Evolutionary conservation across 64 coral and sea anemone species (phyloP), one percentile per base, ranked within the genome.

Genomic region (Orbicella faveolata): DNA sequence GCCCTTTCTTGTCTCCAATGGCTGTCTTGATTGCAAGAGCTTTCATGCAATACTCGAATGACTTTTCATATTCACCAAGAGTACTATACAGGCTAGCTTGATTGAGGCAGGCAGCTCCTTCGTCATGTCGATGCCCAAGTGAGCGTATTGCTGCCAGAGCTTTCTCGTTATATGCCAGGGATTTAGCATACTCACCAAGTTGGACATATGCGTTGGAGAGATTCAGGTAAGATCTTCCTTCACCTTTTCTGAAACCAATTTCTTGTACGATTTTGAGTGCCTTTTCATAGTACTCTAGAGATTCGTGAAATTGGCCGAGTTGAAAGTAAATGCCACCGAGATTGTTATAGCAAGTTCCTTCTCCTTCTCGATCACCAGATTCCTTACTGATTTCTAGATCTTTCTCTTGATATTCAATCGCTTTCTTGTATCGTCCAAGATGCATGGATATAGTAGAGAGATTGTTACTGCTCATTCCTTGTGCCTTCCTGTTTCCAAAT

Each of bases 281-380:
- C 21, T 77, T 77, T 37, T 77, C 13, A 21, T 0, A 72, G 25
- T 67, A 54, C 17, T 90, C 79, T 20, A 90, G 34, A 4, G 89
- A 62, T 14, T 90, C 61, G 6, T 90, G 4, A 63, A 26, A 75
- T 1, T 75, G 54, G 66, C 54, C 52, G 33, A 66, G 16, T 20
- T 20, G 41, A 3, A 23, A 21, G 44, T 83, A 90, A 35, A 74
- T 57, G 57, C 34, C 30, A 59, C 89, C 65, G 0, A 83, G 35
- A 39, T 44, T 90, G 66, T 67, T 81, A 72, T 83, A 74, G 48
- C 61, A 25, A 7, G 67, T 48, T 63, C 65, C 79, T n/a, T 83
- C 66, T 64, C 78, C 72, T 25, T 36, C 34, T 63, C 17, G 34
- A 34, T 90, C 89, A 9, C 51, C 44, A 52, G 62, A 57, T 62